Conservation (phyloP, 2,113 vertebrate genomes). For the Gasterosteus nipponicus region DNA sequence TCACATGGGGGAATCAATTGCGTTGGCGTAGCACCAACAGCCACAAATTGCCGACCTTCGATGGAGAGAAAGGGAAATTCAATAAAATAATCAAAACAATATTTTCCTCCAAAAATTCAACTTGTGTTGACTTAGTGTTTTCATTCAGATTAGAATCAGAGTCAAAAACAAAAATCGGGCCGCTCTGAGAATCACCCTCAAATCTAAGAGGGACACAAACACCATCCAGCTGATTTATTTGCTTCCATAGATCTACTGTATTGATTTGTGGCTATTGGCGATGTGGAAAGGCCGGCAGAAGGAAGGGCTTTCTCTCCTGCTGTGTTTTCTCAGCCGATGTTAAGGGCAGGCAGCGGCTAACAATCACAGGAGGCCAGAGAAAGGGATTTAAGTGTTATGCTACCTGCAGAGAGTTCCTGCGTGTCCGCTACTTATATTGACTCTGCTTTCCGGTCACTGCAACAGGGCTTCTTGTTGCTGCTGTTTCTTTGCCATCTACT, state of each 20-base stretch:
- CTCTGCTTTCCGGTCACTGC: conserved; percentile 29
- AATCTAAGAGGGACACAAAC: background rate
- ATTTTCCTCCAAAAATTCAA: conserved; percentile 35
- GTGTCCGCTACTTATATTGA: conserved; percentile 28
- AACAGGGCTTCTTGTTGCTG: conserved; percentile 28
- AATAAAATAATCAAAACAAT: conserved; percentile 41
- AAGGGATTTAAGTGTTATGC: conserved; percentile 10
- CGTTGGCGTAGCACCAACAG: conserved; percentile 24
- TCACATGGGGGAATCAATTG: conserved; percentile 18
- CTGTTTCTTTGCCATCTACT: conserved; percentile 18
- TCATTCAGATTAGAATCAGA: conserved; percentile 18
- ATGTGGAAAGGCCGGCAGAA: conserved; percentile 35
- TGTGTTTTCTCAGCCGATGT: conserved; percentile 38
- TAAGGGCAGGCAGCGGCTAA: conserved; percentile 37
- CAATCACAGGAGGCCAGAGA: conserved; percentile 26
- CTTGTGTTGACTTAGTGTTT: conserved; percentile 26
- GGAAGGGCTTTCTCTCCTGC: conserved; percentile 33
- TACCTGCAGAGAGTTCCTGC: conserved; percentile 27
- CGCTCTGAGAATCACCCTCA: conserved; percentile 3
- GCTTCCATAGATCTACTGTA: conserved; percentile 15
- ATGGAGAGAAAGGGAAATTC: conserved; percentile 43
- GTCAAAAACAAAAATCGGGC: conserved; percentile 7
- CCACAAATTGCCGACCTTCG: conserved; percentile 29
- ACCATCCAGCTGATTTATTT: conserved; percentile 15
- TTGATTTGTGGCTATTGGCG: conserved; percentile 43